Evolutionary conservation across 2,113 vertebrate genomes (phyloP).

Genomic region (Conger conger): DNA sequence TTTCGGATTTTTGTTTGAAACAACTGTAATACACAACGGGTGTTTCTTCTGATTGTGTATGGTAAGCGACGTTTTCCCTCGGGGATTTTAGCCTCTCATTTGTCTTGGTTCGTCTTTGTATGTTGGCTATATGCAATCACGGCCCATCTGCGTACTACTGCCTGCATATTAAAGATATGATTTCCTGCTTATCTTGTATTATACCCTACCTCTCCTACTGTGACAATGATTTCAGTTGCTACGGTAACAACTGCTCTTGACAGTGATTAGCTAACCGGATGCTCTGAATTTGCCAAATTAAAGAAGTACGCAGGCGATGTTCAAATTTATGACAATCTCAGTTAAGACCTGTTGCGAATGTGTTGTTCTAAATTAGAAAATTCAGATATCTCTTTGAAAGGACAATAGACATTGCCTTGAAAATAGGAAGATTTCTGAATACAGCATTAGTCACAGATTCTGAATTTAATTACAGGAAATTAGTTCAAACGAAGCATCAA

Average conservation of each 20-base stretch:
- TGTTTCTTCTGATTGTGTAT: background rate
- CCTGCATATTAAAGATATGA: background rate
- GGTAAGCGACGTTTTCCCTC: background rate
- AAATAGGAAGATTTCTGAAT: background rate
- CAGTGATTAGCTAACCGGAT: background rate
- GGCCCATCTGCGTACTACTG: background rate
- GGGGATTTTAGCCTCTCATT: background rate
- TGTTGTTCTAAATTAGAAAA: background rate
- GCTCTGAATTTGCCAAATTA: background rate
- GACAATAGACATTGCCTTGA: too few species aligned
- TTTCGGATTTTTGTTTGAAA: background rate
- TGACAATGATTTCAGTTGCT: background rate
- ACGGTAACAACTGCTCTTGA: background rate
- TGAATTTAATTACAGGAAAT: background rate
- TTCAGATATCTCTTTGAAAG: background rate
- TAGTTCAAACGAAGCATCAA: background rate
- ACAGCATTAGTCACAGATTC: background rate
- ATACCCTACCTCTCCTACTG: background rate
- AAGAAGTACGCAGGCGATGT: background rate
- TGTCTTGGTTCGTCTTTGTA: background rate
- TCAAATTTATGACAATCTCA: background rate
- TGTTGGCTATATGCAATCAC: background rate
- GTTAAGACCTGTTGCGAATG: background rate
- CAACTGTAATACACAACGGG: background rate
- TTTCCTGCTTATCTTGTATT: background rate